A percentile compares a stretch with the other conserved stretches of the same genome.
Conservation (phyloP, 2,888 invertebrate species). For the Pachliopta kotzebuea region DNA sequence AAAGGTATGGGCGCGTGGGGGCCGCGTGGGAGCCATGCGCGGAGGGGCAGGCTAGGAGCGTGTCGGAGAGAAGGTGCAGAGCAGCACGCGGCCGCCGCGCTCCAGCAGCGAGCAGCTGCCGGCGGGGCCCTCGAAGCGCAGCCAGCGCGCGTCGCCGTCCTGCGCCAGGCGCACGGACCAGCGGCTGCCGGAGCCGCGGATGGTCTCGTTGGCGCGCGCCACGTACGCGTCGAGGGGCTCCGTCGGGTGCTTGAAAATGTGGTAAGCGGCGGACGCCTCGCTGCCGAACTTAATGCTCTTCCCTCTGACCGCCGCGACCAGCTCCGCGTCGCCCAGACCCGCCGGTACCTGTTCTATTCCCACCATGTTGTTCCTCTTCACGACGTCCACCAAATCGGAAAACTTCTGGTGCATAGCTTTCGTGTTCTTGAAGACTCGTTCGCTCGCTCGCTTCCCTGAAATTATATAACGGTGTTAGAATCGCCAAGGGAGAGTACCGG, state of each 20-base stretch:
- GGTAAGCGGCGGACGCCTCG: conserved; percentile 34
- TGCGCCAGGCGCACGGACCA: conserved; percentile 29
- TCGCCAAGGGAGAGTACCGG: no score
- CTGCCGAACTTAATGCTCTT: conserved; percentile 33
- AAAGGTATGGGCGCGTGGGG: background rate
- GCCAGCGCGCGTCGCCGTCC: conserved; percentile 34
- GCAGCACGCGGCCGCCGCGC: conserved; percentile 35
- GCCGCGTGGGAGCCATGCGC: background rate
- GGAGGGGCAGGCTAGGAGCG: background rate
- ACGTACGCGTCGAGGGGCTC: conserved; percentile 32
- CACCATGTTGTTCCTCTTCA: conserved; percentile 33
- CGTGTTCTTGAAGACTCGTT: conserved; percentile 30
- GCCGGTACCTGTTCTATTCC: conserved; percentile 26
- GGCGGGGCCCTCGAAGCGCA: conserved; percentile 26
- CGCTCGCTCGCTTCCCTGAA: conserved; percentile 33
- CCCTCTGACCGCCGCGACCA: conserved; percentile 29
- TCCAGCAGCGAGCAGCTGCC: conserved; percentile 33
- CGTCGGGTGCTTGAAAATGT: conserved; percentile 35
- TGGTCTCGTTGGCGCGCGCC: conserved; percentile 33
- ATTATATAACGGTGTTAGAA: background rate
- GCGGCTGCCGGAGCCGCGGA: conserved; percentile 20
- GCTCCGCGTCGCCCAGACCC: conserved; percentile 26
- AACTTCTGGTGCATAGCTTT: conserved; percentile 29
- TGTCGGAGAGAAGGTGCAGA: conserved; percentile 31
- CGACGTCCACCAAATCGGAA: conserved; percentile 24